These are phyloP conservation scores for Scaptomyza graminum DNA, from an alignment of 1,140 invertebrate species.

Conservation along the genomic window DNA sequence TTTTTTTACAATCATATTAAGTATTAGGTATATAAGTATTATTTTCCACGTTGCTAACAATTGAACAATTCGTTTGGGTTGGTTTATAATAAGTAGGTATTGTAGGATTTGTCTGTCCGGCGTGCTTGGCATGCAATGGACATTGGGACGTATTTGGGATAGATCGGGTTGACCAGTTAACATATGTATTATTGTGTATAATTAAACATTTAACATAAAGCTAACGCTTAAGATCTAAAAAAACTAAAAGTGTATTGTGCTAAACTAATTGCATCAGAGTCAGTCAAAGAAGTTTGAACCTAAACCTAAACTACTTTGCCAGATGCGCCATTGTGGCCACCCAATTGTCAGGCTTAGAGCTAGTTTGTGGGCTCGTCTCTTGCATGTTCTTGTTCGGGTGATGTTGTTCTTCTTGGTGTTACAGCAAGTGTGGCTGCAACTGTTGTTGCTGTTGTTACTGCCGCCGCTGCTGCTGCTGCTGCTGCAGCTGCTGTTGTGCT, in stretches of 20 bases:
- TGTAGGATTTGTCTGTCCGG: constrained; percentile 4
- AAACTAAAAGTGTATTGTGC: constrained; percentile 67
- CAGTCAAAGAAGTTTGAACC: constrained; percentile 74
- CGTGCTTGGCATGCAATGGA: constrained; percentile 39
- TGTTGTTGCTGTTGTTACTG: constrained; percentile 5
- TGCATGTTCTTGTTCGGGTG: constrained; percentile 20
- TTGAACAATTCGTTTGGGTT: constrained; percentile 26
- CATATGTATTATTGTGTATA: neutral
- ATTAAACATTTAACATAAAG: constrained; percentile 54
- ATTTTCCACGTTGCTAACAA: constrained; percentile 9
- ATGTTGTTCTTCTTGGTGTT: constrained; percentile 24
- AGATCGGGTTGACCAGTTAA: constrained; percentile 35
- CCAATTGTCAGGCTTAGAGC: constrained; percentile 68
- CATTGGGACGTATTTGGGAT: constrained; percentile 7
- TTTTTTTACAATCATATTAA: constrained; percentile 30
- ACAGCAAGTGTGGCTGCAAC: constrained; percentile 20
- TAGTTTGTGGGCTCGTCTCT: constrained; percentile 61
- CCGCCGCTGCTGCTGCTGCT: constrained; percentile 40
- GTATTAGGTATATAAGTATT: neutral
- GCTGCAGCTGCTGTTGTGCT: constrained; percentile 63
- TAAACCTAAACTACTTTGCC: constrained; percentile 62
- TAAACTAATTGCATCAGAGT: constrained; percentile 81
- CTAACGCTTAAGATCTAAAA: constrained; percentile 49
- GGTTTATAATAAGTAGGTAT: neutral
- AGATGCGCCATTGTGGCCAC: constrained; percentile 48